Conservation (phyloP, 2,888 invertebrate genomes). For the Carcina quercana region DNA sequence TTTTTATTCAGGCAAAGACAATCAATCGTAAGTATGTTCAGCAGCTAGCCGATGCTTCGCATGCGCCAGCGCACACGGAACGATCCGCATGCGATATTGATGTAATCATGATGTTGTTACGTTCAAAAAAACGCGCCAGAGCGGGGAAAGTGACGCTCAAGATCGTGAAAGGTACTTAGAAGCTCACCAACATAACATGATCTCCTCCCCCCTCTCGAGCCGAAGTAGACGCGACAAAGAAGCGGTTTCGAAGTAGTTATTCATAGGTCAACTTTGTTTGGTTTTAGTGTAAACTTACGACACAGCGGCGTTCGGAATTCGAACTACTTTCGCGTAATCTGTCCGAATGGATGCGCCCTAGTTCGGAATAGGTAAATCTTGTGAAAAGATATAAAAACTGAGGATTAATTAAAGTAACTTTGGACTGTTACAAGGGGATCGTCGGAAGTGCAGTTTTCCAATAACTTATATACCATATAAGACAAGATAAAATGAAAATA, state of each 20-base stretch:
- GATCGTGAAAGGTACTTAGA: slow-evolving; percentile 69
- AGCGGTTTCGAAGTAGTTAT: slow-evolving; percentile 34
- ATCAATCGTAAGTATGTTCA: no score
- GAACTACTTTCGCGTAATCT: slow-evolving; percentile 72
- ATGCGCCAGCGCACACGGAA: slow-evolving; percentile 53
- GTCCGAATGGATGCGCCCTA: slow-evolving; percentile 54
- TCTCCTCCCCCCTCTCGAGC: slow-evolving; percentile 35
- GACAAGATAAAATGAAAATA: no score
- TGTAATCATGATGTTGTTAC: slow-evolving; percentile 63
- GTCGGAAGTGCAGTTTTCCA: no score
- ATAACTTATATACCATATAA: no score
- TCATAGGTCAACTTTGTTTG: slow-evolving; percentile 38
- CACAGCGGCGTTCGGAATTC: slow-evolving; percentile 63
- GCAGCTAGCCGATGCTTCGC: no score
- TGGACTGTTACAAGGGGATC: no score
- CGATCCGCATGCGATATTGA: slow-evolving; percentile 63
- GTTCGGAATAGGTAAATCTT: no score
- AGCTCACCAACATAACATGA: slow-evolving; percentile 43
- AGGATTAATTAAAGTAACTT: no score
- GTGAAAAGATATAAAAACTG: no score
- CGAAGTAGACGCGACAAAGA: slow-evolving; percentile 17
- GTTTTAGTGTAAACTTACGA: slow-evolving; percentile 54
- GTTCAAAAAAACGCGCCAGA: slow-evolving; percentile 66
- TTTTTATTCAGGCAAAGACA: no score
- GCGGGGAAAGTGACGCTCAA: slow-evolving; percentile 70